These are phyloP conservation scores for Steinernema hermaphroditum DNA, from an alignment of 2,888 invertebrate species.

Conservation along the genomic window DNA sequence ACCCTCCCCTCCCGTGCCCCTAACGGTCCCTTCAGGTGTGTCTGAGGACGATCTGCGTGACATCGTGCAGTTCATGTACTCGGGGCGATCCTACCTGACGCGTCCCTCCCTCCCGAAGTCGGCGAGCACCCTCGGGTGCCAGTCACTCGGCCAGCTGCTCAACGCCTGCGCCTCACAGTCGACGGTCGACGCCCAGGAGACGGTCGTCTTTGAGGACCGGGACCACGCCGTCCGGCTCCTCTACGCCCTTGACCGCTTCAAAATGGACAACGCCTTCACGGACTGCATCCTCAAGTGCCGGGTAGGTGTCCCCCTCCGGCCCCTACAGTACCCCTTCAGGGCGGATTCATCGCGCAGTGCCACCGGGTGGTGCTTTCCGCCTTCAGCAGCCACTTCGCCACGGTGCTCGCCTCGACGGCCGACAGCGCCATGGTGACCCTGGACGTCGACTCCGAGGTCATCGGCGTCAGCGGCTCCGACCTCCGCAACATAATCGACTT, in stretches of 20 bases:
- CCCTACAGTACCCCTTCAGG: constrained; percentile 25
- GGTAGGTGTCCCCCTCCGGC: neutral
- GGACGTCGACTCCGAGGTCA: constrained; percentile 37
- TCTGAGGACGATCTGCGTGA: constrained; percentile 35
- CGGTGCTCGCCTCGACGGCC: constrained; percentile 17
- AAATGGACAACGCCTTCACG: constrained; percentile 40
- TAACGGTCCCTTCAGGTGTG: constrained; percentile 37
- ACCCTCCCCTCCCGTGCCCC: neutral
- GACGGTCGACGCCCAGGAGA: neutral
- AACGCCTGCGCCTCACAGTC: constrained; percentile 12
- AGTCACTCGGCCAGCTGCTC: constrained; percentile 22
- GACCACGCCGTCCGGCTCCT: constrained; percentile 40
- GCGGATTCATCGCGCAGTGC: constrained; percentile 35
- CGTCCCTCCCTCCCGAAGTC: constrained; percentile 10
- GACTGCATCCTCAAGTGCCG: constrained; percentile 43
- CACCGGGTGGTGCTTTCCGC: constrained; percentile 43
- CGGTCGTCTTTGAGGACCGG: constrained; percentile 37
- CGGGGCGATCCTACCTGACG: constrained; percentile 33
- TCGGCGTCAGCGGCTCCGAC: constrained; percentile 37
- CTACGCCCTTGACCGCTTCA: constrained; percentile 39
- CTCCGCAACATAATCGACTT: constrained; percentile 45
- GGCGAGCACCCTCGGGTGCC: constrained; percentile 34
- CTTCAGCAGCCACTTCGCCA: constrained; percentile 40
- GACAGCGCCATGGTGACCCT: constrained; percentile 33
- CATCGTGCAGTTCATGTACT: constrained; percentile 46